Conservation (phyloP, 2,113 vertebrate species). For the Notiomystis cincta region DNA sequence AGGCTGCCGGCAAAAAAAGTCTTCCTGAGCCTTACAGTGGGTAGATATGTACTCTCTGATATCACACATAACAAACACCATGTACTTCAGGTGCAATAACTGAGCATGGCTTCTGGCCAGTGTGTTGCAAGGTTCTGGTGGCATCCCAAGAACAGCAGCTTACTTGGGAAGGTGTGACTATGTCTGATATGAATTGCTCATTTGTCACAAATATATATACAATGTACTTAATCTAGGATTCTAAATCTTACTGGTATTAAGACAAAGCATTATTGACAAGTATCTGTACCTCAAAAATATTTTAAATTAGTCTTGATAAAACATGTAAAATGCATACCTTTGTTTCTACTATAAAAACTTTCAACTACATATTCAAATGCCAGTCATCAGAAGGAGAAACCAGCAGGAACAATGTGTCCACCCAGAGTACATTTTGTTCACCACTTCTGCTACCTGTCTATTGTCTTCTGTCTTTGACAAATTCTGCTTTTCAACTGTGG, state of each 20-base stretch:
- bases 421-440: neutral
- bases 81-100: neutral
- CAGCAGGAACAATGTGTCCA: neutral
- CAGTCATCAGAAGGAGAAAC: neutral
- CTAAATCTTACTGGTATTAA: constrained; percentile 36
- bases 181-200: constrained; percentile 25
- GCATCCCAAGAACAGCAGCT: neutral
- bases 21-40: neutral
- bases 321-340: neutral
- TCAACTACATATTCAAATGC: neutral
- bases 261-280: neutral
- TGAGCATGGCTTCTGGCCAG: neutral
- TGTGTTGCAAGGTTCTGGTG: neutral
- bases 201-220: constrained; percentile 31
- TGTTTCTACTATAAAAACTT: neutral
- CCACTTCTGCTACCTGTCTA: neutral
- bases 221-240: neutral
- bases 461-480: neutral
- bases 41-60: neutral
- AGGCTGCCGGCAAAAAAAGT: neutral
- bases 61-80: neutral
- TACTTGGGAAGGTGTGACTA: constrained; percentile 31
- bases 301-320: neutral
- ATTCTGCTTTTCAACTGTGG: neutral
- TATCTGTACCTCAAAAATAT: neutral